These are phyloP conservation scores for Drosophila barbarae DNA, from an alignment of 2,888 invertebrate species.

Conservation along the genomic window DNA sequence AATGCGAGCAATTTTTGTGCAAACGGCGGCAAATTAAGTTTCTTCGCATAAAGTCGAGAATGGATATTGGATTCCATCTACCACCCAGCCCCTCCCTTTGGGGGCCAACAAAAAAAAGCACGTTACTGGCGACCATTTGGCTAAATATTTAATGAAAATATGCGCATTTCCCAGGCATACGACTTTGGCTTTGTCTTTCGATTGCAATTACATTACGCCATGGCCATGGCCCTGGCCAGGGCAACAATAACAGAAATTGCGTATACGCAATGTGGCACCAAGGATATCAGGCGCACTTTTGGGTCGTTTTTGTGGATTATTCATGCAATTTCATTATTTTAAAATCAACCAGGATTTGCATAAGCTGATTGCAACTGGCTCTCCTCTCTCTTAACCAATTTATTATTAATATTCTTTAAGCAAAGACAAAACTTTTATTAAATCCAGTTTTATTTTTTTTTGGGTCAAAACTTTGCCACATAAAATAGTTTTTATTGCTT, in stretches of 20 bases:
- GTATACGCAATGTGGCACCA: constrained; percentile 26
- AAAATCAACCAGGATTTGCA: constrained; percentile 65
- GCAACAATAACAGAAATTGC: constrained; percentile 31
- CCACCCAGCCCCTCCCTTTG: not conserved
- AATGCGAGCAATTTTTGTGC: constrained; percentile 45
- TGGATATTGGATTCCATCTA: constrained; percentile 46
- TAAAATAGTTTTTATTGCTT: constrained; percentile 70
- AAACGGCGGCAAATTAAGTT: constrained; percentile 67
- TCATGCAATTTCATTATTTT: constrained; percentile 65
- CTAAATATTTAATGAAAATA: constrained; percentile 70
- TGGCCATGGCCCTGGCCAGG: constrained; percentile 14
- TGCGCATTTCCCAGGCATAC: constrained; percentile 49
- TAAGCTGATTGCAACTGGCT: constrained; percentile 63
- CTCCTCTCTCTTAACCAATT: not conserved
- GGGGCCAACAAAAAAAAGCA: not conserved
- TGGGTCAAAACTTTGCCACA: constrained; percentile 51
- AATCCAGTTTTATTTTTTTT: constrained; percentile 49
- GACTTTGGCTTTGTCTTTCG: constrained; percentile 33
- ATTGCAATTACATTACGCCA: constrained; percentile 65
- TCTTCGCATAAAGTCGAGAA: constrained; percentile 58
- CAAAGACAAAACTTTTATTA: constrained; percentile 55
- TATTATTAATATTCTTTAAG: constrained; percentile 59
- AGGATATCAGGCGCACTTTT: constrained; percentile 15
- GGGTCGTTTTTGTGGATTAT: constrained; percentile 48
- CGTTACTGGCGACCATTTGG: constrained; percentile 55